phyloP scores from a whole-genome alignment of 2,797 vertebrate species.

The Anniella stebbinsi region DNA sequence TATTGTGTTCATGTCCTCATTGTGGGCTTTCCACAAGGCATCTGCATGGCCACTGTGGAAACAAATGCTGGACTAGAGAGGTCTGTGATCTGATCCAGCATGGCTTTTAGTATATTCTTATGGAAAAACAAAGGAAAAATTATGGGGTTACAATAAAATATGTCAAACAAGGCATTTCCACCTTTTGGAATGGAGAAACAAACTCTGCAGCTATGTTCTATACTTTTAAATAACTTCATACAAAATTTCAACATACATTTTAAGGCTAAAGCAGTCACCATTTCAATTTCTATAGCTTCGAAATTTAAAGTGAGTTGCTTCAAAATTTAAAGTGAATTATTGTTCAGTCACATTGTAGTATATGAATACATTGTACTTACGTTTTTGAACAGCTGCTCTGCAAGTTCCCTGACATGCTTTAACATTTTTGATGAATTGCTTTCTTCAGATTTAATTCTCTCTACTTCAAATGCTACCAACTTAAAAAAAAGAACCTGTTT shows the following conservation, averaged over 20 bases:
- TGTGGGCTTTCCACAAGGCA: too few species aligned
- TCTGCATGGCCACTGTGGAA: too few species aligned
- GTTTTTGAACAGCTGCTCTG: constrained; percentile 95
- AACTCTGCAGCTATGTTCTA: neutral
- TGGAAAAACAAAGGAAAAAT: constrained; percentile 5
- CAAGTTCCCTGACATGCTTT: constrained; percentile 93
- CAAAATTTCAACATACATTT: neutral
- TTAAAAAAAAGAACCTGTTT: constrained; percentile 65
- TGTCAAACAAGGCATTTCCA: neutral
- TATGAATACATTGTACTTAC: constrained; percentile 81
- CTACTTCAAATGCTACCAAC: constrained; percentile 95
- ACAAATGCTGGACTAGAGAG: too few species aligned
- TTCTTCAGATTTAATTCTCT: constrained; percentile 92
- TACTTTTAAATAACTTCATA: neutral
- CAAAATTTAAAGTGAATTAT: constrained; percentile 27
- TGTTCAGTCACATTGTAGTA: constrained; percentile 12
- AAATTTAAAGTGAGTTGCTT: constrained; percentile 21
- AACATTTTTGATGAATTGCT: constrained; percentile 86
- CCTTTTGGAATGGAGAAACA: too few species aligned
- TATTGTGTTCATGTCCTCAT: too few species aligned
- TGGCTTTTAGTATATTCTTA: too few species aligned
- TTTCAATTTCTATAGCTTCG: neutral
- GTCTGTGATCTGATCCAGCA: too few species aligned
- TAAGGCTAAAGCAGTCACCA: neutral
- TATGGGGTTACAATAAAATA: neutral